Evolutionary conservation across 2,888 invertebrate species (phyloP), one percentile per base, ranked within the genome.

Genomic region (Conistra vaccinii): DNA sequence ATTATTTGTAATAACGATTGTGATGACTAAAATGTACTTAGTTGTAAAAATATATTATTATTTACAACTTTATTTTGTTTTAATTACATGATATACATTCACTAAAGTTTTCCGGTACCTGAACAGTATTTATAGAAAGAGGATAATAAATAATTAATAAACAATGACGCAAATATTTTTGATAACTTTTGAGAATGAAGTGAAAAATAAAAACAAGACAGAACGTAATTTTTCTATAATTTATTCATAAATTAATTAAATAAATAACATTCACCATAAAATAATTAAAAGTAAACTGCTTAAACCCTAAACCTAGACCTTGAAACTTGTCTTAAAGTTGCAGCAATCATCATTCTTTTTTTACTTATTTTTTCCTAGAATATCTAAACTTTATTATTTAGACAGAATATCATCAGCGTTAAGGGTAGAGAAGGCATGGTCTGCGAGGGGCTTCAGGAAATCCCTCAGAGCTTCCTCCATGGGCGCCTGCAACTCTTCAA

Each of bases 401-500:
- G 88, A 87, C 0, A 96, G 86, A 53, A 96, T 92, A 69, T 95
- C 96, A 66, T 95, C 95, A 81, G 96, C 96, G 32, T 95, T 92
- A 7, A 96, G 90, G 0, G 93, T 94, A 6, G 91, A 90, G 73
- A 96, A 95, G 0, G 94, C 93, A 75, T 95, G 95, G 73, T 96
- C 95, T 3, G 94, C 96, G 2, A 96, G 89, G 0, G 96, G 96
- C 81, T 95, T 95, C 62, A 96, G 82, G 87, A 95, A 95, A 78
- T 95, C 95, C 0, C 92, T 87, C 2, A 96, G 87, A 1, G 96
- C 95, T 12, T 97, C 97, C 89, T 98, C 98, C 89, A 98, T 93
- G 0, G 98, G 97, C 0, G 97, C 97, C 87, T 98, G 97, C 7
- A 98, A 96, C 88, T 98, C 98, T 45, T 97, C 97, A 0, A 97